These are phyloP conservation scores for Pontoporia blainvillei DNA, from an alignment of 2,113 vertebrate genomes.

Conservation along the genomic window DNA sequence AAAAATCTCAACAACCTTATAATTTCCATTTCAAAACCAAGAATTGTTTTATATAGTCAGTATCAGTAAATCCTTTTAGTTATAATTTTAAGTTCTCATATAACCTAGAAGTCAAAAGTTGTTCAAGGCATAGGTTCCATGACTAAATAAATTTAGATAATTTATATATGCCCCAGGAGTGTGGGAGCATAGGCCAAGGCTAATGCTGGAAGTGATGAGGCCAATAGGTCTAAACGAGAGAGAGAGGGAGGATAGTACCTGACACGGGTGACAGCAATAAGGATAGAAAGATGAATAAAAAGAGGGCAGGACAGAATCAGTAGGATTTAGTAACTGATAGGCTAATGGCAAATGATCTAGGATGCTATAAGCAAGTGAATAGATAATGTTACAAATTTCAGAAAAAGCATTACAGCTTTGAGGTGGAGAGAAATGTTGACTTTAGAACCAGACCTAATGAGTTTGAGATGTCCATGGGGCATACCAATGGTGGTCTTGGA, in stretches of 20 bases:
- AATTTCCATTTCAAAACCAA: background rate
- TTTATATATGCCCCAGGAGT: background rate
- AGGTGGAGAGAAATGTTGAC: background rate
- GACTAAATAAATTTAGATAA: background rate
- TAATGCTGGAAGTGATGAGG: background rate
- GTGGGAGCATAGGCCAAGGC: background rate
- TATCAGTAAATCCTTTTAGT: background rate
- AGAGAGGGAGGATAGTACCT: background rate
- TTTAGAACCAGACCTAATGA: background rate
- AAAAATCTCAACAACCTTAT: background rate
- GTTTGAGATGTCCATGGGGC: background rate
- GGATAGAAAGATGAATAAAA: background rate
- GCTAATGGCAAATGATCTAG: background rate
- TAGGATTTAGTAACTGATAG: background rate
- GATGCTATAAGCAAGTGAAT: background rate
- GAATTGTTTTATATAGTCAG: background rate
- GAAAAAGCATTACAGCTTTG: background rate
- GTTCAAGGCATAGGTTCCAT: background rate
- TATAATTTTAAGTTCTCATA: slow-evolving; percentile 17
- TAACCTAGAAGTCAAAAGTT: background rate
- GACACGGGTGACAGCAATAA: background rate
- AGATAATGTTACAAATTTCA: background rate
- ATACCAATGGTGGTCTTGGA: background rate
- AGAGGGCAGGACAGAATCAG: background rate
- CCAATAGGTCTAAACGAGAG: background rate